These are phyloP conservation scores for Pyrgus malvae DNA, from an alignment of 2,888 invertebrate genomes.

Conservation along the genomic window DNA sequence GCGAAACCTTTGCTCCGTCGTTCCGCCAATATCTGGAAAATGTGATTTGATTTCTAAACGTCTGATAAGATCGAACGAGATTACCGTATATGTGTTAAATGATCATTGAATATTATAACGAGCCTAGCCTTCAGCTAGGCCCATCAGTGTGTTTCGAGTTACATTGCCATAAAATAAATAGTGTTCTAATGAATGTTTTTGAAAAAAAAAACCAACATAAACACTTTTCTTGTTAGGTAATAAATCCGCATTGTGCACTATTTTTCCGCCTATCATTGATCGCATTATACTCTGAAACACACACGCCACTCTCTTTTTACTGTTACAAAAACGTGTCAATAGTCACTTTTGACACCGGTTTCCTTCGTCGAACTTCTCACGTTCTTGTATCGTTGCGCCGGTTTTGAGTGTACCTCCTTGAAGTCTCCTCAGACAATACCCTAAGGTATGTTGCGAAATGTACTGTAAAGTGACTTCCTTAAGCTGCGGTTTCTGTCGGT, in stretches of 20 bases:
- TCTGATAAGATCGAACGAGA: conserved; percentile 12
- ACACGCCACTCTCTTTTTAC: conserved; percentile 17
- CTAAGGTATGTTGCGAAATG: conserved; percentile 9
- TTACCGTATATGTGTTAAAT: conserved; percentile 2
- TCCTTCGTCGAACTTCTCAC: conserved; percentile 24
- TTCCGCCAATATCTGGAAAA: conserved; percentile 43
- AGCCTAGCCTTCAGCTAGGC: no score
- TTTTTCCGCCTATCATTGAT: background rate
- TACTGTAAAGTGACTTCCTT: conserved; percentile 17
- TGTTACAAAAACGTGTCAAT: conserved; percentile 20
- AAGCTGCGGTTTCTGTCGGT: conserved; percentile 35
- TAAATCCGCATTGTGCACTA: background rate
- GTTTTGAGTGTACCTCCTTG: conserved; percentile 3
- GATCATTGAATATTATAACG: no score
- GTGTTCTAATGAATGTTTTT: no score
- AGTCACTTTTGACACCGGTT: conserved; percentile 18
- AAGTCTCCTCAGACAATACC: no score
- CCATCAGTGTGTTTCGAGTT: no score
- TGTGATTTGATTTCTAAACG: conserved; percentile 13
- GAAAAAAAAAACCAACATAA: no score
- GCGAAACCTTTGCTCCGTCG: conserved; percentile 61
- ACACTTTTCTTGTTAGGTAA: background rate
- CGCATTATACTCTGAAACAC: conserved; percentile 12
- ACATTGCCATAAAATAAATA: no score
- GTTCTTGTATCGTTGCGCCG: conserved; percentile 4